A percentile compares a stretch with the other conserved stretches of the same genome.
Conservation (phyloP, 2,888 invertebrate genomes). For the Torymus tubicola region DNA sequence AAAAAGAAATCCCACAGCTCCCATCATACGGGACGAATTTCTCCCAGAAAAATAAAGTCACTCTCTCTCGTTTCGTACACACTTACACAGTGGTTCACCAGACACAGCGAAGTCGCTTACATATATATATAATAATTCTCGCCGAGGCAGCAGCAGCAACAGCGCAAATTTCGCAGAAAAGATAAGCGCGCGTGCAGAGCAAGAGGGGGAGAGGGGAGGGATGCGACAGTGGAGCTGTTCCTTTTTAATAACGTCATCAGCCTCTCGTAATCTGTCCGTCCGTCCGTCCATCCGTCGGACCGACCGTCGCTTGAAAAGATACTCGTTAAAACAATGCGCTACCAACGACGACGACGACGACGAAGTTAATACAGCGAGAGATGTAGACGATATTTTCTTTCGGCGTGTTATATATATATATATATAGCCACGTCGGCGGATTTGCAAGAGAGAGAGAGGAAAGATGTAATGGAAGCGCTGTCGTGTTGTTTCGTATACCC, state of each 20-base stretch:
- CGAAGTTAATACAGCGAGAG: slow-evolving; percentile 28
- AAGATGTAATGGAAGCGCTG: slow-evolving; percentile 16
- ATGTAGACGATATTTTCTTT: slow-evolving; percentile 32
- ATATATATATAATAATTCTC: too few relatives aligned
- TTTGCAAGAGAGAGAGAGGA: background rate
- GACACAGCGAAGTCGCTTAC: too few relatives aligned
- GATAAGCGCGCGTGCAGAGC: slow-evolving; percentile 15
- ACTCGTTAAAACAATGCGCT: slow-evolving; percentile 58
- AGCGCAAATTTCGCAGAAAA: slow-evolving; percentile 44
- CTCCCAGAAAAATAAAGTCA: too few relatives aligned
- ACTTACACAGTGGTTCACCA: too few relatives aligned
- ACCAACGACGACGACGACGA: slow-evolving; percentile 8
- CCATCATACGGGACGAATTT: too few relatives aligned
- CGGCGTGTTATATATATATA: too few relatives aligned
- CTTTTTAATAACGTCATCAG: slow-evolving; percentile 57
- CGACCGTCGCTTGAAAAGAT: slow-evolving; percentile 2
- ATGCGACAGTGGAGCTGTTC: slow-evolving; percentile 34
- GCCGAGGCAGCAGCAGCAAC: too few relatives aligned
- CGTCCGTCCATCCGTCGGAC: slow-evolving; percentile 44
- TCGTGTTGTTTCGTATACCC: slow-evolving; percentile 30
- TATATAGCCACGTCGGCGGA: background rate
- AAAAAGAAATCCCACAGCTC: too few relatives aligned
- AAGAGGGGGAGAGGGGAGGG: slow-evolving; percentile 14
- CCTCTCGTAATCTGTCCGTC: slow-evolving; percentile 58
- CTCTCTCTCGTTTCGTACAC: too few relatives aligned